Percentiles rank a stretch among this genome's conserved stretches.
Evolutionary conservation across 2,797 vertebrate genomes (phyloP).

Genomic region (Chelon labrosus): DNA sequence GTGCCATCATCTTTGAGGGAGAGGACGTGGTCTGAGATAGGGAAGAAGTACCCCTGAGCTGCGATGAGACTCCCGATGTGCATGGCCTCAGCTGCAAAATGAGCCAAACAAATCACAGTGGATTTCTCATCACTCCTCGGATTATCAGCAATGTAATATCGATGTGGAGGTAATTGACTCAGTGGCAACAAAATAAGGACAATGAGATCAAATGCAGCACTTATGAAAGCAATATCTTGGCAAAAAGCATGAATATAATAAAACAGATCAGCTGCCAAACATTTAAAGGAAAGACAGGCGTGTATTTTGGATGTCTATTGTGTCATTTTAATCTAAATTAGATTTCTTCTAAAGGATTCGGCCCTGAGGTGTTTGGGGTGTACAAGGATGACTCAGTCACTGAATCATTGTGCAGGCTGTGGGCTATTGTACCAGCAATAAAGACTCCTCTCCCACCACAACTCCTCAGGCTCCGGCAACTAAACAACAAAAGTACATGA

Average conservation of each 20-base stretch:
- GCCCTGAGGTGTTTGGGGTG: slow-evolving; percentile 4
- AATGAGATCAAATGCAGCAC: background rate
- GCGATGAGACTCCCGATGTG: slow-evolving; percentile 96
- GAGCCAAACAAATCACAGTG: slow-evolving; percentile 10
- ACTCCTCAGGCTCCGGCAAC: slow-evolving; percentile 31
- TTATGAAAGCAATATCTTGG: background rate
- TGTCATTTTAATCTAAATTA: background rate
- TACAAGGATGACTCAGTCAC: slow-evolving; percentile 53
- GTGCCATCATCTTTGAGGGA: slow-evolving; percentile 96
- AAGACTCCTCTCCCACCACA: slow-evolving; percentile 58
- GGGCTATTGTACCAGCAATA: slow-evolving; percentile 41
- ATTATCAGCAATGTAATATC: background rate
- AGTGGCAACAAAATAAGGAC: background rate
- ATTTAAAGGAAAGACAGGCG: background rate
- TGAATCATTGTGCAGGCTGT: slow-evolving; percentile 50
- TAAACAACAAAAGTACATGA: slow-evolving; percentile 7
- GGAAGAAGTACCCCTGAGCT: slow-evolving; percentile 97
- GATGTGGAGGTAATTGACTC: background rate
- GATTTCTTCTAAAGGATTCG: slow-evolving; percentile 9
- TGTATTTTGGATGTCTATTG: background rate
- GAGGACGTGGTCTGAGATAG: slow-evolving; percentile 97
- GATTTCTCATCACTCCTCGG: background rate
- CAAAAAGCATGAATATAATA: background rate
- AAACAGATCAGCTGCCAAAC: background rate
- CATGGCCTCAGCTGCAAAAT: slow-evolving; percentile 92